phyloP scores from a whole-genome alignment of 1,140 invertebrate genomes.

The Ceratosolen fusciceps region DNA sequence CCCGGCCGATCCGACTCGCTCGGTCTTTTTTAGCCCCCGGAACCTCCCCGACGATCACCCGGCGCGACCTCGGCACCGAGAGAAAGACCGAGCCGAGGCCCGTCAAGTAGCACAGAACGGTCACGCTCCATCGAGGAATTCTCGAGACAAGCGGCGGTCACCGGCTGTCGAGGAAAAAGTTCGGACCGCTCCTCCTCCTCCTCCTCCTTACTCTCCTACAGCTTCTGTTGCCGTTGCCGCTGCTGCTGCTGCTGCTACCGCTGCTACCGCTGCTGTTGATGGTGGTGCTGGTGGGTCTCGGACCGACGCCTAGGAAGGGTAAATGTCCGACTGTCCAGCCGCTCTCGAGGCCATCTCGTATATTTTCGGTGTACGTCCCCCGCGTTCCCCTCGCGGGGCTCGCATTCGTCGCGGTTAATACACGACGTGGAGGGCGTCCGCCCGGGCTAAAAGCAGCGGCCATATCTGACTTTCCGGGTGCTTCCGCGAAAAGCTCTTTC shows the following conservation, averaged over 20 bases:
- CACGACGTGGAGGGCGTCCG: too few species aligned
- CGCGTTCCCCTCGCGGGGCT: background rate
- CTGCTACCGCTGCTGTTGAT: too few species aligned
- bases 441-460: background rate
- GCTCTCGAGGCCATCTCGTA: too few species aligned
- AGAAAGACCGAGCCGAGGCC: too few species aligned
- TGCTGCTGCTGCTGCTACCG: too few species aligned
- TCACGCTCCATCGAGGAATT: constrained; percentile 32
- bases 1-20: background rate
- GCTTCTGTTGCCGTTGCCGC: too few species aligned
- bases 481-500: background rate
- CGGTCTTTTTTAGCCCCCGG: background rate
- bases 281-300: too few species aligned
- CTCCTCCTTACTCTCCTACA: too few species aligned
- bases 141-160: background rate
- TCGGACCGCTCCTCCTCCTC: background rate
- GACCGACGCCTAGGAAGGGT: too few species aligned
- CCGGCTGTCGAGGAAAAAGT: background rate
- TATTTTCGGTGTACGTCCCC: too few species aligned
- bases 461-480: background rate
- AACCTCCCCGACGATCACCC: background rate
- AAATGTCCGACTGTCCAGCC: too few species aligned
- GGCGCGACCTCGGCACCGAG: background rate
- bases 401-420: background rate
- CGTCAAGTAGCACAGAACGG: too few species aligned